Percentiles rank a stretch among this genome's conserved stretches.
Conservation (phyloP, 2,797 vertebrate genomes). For the Euthynnus affinis region DNA sequence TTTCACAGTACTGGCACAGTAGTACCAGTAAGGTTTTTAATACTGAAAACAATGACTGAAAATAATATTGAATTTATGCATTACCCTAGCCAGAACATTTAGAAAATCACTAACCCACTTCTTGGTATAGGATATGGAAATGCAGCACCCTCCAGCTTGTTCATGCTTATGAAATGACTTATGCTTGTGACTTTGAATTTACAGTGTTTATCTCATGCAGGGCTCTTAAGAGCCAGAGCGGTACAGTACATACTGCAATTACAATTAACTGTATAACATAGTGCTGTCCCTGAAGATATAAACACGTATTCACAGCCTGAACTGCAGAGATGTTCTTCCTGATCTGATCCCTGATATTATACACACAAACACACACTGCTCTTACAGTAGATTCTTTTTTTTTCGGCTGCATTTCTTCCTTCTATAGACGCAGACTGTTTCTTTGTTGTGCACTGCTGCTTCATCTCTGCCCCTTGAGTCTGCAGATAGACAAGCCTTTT, state of each 20-base stretch:
- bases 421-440: not conserved
- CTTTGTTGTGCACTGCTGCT: not conserved
- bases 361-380: not conserved
- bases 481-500: slow-evolving; percentile 33
- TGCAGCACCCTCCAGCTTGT: slow-evolving; percentile 12
- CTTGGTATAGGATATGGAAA: not conserved
- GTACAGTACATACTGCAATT: slow-evolving; percentile 14
- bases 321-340: not conserved
- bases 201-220: slow-evolving; percentile 1
- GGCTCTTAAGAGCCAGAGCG: not conserved
- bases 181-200: slow-evolving; percentile 19
- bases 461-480: not conserved
- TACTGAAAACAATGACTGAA: not conserved
- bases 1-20: not conserved
- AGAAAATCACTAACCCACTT: not conserved
- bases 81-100: not conserved
- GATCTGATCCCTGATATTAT: not conserved
- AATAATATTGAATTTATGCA: slow-evolving; percentile 10
- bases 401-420: not conserved
- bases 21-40: not conserved
- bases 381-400: not conserved
- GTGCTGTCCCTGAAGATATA: not conserved
- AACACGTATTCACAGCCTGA: not conserved
- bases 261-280: not conserved
- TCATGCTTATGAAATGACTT: not conserved